These are phyloP conservation scores for Campylomormyrus tamandua DNA, from an alignment of 2,113 vertebrate species.

Conservation along the genomic window DNA sequence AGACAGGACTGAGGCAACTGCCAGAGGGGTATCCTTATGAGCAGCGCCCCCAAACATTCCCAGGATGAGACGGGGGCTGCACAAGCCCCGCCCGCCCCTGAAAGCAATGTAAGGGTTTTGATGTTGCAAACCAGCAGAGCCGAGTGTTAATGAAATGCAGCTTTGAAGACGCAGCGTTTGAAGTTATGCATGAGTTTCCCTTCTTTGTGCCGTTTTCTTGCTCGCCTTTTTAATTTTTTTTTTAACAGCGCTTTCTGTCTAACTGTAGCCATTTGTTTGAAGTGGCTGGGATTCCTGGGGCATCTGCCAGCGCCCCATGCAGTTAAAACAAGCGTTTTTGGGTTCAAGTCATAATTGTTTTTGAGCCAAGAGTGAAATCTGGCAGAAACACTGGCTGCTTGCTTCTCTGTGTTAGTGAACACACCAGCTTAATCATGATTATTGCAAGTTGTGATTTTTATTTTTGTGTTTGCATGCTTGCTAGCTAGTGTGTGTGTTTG, in stretches of 20 bases:
- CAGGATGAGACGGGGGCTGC: not conserved
- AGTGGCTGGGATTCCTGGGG: conserved; percentile 9
- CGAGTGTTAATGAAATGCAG: conserved; percentile 60
- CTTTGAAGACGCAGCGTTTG: conserved; percentile 62
- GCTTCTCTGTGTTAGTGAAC: not conserved
- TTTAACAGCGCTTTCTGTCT: not conserved
- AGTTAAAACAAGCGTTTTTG: conserved; percentile 6
- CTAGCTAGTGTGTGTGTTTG: not conserved
- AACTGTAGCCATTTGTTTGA: conserved; percentile 1
- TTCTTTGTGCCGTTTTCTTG: conserved; percentile 53
- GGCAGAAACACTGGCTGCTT: not conserved
- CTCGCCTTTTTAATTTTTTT: not conserved
- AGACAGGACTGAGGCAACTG: not conserved
- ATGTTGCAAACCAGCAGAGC: conserved; percentile 49
- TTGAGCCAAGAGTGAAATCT: not conserved
- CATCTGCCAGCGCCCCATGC: conserved; percentile 6
- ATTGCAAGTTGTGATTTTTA: not conserved
- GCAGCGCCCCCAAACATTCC: not conserved
- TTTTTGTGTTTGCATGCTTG: not conserved
- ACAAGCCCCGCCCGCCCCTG: conserved; percentile 25
- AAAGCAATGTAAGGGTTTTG: conserved; percentile 46
- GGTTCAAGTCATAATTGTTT: not conserved
- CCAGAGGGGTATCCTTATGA: not conserved
- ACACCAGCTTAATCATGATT: not conserved
- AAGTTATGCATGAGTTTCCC: conserved; percentile 64